Evolutionary conservation across 2,797 vertebrate genomes (phyloP).

Genomic region (Australoheros facetus): DNA sequence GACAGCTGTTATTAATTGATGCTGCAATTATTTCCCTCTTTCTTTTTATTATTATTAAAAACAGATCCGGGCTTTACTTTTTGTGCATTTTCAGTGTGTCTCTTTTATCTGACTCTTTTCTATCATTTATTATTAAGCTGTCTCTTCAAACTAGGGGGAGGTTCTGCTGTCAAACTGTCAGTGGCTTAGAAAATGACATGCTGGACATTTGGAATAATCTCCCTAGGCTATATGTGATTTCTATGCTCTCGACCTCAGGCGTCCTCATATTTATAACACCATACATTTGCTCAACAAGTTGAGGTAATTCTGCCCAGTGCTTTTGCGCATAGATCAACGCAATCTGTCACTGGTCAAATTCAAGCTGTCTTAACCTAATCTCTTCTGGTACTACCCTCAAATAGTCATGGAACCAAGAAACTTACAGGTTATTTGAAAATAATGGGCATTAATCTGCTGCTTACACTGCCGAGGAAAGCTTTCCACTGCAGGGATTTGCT

Average conservation of each 20-base stretch:
- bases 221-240: not conserved
- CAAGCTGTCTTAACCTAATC: not conserved
- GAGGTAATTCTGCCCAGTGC: not conserved
- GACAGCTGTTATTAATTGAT: not conserved
- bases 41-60: not conserved
- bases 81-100: not conserved
- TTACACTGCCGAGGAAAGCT: not conserved
- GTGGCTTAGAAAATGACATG: not conserved
- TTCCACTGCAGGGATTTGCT: not conserved
- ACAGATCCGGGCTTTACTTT: not conserved
- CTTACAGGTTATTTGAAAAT: not conserved
- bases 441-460: not conserved
- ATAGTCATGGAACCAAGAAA: not conserved
- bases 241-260: not conserved
- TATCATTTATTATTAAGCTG: not conserved
- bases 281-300: not conserved
- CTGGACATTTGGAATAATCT: not conserved
- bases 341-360: not conserved
- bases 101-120: not conserved
- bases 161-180: not conserved
- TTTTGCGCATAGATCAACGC: not conserved
- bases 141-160: not conserved
- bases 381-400: not conserved
- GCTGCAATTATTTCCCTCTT: not conserved
- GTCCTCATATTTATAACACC: not conserved